Base-by-base conservation (phyloP, 1,140 invertebrate genomes). In the Conopomorpha cramerella region DNA sequence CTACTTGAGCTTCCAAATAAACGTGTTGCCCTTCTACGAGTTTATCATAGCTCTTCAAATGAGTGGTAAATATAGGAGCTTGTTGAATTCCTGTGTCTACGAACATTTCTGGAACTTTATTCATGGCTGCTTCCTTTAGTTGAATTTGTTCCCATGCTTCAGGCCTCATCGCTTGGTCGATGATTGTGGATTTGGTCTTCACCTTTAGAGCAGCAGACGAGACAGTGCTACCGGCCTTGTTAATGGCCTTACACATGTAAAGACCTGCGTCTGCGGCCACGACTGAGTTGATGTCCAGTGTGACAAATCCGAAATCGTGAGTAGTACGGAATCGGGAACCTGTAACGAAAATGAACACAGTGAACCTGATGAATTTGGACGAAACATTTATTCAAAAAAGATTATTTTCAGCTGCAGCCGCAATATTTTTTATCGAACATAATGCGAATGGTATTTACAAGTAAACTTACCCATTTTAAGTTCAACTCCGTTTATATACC, bases 231-330 rank as follows among this genome's bases (percentile, higher is more conserved):
- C 95, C 95, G 27, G 92, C 85, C 48, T 84, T 86, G 58, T 96
- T 96, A 30, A 91, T 91, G 1, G 94, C 92, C 68, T 95, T 94
- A 56, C 93, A 96, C 79, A 91, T 93, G 62, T 96, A 96, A 0
- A 95, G 81, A 14, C 95, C 95, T 33, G 92, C 89, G 76, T 97
- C 95, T 67, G 95, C 89, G 3, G 90, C 81, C 29, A 96, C 92
- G 3, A 91, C 90, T 12, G 89, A 88, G 50, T 87, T 85, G 32
- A 97, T 95, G 54, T 97, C 93, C 49, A 97, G 71, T 1, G 93
- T 96, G 2, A 96, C 91, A 62, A 93, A 95, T 30, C 95, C 95
- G 73, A 97, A 97, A 60, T 96, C 94, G 57, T 96, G 89, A 35
- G 86, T 94, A 7, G 91, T 90, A 42, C 88, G 88, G 79, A 95